phyloP scores from a whole-genome alignment of 2,797 vertebrate species.

The Muscicapa comitata region DNA sequence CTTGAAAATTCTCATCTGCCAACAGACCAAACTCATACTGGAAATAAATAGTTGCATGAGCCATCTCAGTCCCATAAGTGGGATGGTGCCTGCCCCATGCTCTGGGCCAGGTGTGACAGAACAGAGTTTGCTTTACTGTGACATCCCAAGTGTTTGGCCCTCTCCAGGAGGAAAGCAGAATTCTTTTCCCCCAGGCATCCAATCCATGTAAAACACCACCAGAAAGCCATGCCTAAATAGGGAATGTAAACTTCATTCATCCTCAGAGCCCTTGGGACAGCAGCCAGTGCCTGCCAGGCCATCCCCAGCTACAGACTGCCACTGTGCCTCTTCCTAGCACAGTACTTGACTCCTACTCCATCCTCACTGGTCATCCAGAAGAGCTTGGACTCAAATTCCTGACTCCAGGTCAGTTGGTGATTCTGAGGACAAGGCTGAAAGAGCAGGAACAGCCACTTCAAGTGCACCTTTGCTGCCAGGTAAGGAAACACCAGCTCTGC shows the following conservation, averaged over 20 bases:
- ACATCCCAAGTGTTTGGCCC: background rate
- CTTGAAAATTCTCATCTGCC: background rate
- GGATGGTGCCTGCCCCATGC: background rate
- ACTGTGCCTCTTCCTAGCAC: background rate
- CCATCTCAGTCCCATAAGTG: background rate
- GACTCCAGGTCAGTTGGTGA: background rate
- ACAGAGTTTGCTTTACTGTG: background rate
- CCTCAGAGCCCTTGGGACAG: background rate
- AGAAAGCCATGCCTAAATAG: background rate
- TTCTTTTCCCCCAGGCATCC: background rate
- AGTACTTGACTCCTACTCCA: background rate
- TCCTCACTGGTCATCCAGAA: background rate
- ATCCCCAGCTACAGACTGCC: background rate
- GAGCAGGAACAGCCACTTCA: background rate
- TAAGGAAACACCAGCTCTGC: background rate
- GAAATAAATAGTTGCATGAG: background rate
- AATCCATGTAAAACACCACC: background rate
- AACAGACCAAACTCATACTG: accelerated
- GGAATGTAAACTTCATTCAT: background rate
- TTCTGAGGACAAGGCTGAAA: background rate
- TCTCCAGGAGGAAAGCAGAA: background rate
- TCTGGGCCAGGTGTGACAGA: background rate
- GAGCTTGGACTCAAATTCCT: background rate
- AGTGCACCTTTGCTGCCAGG: background rate
- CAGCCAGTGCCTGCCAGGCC: background rate